These are phyloP conservation scores for Drosophila gunungcola DNA, from an alignment of 1,140 invertebrate species.

Conservation along the genomic window DNA sequence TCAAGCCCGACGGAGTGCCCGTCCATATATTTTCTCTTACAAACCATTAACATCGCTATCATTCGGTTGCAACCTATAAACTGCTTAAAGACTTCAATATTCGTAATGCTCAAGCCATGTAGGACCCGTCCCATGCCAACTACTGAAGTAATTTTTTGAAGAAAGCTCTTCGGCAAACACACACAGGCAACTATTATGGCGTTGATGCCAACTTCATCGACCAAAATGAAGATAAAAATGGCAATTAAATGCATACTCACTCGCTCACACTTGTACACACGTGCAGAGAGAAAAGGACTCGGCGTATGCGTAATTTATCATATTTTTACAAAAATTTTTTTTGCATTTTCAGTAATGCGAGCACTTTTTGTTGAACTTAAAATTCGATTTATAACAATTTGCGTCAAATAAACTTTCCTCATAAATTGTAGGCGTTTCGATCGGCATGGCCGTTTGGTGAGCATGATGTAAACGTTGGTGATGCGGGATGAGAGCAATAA, in stretches of 20 bases:
- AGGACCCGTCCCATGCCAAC: background rate
- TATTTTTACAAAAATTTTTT: slow-evolving; percentile 65
- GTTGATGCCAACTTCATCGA: slow-evolving; percentile 24
- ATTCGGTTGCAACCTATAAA: slow-evolving; percentile 24
- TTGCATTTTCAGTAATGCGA: slow-evolving; percentile 48
- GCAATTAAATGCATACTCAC: slow-evolving; percentile 63
- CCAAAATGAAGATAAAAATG: slow-evolving; percentile 60
- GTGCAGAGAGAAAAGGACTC: slow-evolving; percentile 6
- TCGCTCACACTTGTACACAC: background rate
- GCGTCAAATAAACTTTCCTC: slow-evolving; percentile 70
- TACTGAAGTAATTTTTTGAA: slow-evolving; percentile 31
- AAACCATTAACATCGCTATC: slow-evolving; percentile 2
- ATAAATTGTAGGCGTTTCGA: slow-evolving; percentile 63
- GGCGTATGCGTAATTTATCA: slow-evolving; percentile 74
- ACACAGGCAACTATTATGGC: slow-evolving; percentile 37
- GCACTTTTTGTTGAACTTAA: slow-evolving; percentile 51
- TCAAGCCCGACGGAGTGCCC: background rate
- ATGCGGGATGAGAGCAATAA: background rate
- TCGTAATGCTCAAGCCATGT: slow-evolving; percentile 20
- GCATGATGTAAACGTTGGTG: background rate
- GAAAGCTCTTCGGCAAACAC: background rate
- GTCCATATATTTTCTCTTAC: slow-evolving; percentile 3
- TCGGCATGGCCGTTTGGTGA: background rate
- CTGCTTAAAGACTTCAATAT: slow-evolving; percentile 25
- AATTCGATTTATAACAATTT: slow-evolving; percentile 79